phyloP scores from a whole-genome alignment of 2,113 vertebrate species.

The Sinocyclocheilus rhinocerous region DNA sequence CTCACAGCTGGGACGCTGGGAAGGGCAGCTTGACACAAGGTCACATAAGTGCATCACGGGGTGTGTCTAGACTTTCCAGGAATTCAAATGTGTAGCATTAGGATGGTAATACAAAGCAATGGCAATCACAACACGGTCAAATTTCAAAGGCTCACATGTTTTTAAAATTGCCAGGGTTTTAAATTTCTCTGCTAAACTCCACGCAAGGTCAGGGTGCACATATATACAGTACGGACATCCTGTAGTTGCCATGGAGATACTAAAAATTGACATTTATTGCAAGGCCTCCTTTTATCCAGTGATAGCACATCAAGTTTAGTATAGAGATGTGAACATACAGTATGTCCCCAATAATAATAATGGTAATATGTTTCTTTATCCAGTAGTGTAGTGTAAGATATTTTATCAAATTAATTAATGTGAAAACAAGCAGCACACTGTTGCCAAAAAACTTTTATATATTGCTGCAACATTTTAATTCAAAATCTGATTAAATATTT shows the following conservation, averaged over 20 bases:
- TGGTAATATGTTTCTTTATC: background rate
- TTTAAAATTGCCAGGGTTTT: background rate
- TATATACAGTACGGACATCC: background rate
- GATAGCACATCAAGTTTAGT: background rate
- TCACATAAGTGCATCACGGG: background rate
- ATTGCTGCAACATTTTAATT: no score
- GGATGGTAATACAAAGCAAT: background rate
- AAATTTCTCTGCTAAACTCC: background rate
- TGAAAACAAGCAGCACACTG: no score
- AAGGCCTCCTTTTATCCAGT: background rate
- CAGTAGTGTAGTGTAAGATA: background rate
- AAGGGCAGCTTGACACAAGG: conserved; percentile 15
- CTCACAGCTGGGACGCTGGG: background rate
- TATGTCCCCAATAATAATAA: background rate
- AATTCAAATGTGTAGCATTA: background rate
- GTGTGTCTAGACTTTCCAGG: conserved; percentile 20
- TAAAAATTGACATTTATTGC: background rate
- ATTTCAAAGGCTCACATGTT: background rate
- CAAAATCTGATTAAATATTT: no score
- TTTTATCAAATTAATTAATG: background rate
- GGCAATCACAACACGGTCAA: background rate
- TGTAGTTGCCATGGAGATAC: background rate
- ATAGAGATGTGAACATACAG: background rate
- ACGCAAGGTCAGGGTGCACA: background rate
- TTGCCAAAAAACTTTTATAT: no score